Base-by-base conservation (phyloP, 2,797 vertebrate species). In the Tarsius wallacei region DNA sequence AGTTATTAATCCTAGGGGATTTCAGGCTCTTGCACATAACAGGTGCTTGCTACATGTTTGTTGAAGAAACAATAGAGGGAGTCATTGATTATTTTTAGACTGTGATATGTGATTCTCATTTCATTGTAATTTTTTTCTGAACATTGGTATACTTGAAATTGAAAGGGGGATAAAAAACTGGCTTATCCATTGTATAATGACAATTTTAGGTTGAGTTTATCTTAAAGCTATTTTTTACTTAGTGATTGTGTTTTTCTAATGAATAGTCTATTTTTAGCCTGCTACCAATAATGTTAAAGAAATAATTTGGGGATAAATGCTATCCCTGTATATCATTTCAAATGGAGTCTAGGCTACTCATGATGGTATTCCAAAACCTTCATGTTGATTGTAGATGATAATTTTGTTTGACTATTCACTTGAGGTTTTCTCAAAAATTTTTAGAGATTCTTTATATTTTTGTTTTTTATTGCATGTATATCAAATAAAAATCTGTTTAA, bases 401-500 rank as follows among this genome's bases (percentile, higher is more conserved):
- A 31, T 90, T 83, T 77, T 88, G 73, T 73, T 87, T 84, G 51
- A 71, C 90, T 93, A 82, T 95, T 68, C 59, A 91, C 36, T 91
- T 93, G 66, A 91, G 13, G 0, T 53, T 73, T 83, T 80, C n/a
- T 84, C 91, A 63, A 97, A 74, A 87, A 85, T 76, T 64, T 92
- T 87, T 81, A 91, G 77, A 88, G 0, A 63, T 1, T 64, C 7
- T 63, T 3, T n/a, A 1, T 57, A 47, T 22, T 19, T 57, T 55
- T 31, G 7, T 47, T 47, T 22, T 8, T 77, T 66, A 81, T 74
- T 7, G 11, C 0, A 2, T 59, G 1, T 73, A 83, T 70, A 47
- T 96, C 53, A 90, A 87, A 70, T 64, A 24, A 93, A 95, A 94
- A 53, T 85, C 53, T 70, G 31, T 64, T 87, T 87, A 36, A 83